A percentile compares a stretch with the other conserved stretches of the same genome.
phyloP scores from a whole-genome alignment of 2,888 invertebrate species.

The Tribolium freemani region DNA sequence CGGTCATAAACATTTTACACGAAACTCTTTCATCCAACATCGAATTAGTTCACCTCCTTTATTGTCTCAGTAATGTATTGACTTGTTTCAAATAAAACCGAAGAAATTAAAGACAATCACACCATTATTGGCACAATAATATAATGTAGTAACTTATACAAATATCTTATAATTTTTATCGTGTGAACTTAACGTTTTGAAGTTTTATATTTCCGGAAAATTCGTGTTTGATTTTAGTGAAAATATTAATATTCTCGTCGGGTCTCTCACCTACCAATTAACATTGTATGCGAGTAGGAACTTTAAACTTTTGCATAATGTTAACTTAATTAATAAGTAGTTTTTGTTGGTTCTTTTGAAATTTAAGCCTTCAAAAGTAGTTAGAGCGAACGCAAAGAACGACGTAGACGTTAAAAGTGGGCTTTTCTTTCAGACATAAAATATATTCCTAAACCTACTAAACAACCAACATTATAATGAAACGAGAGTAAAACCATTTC shows the following conservation, averaged over 20 bases:
- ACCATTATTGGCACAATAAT: too few relatives aligned
- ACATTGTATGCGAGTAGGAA: conserved; percentile 42
- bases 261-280: conserved; percentile 41
- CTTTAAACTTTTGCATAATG: conserved; percentile 43
- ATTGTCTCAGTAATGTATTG: neutral
- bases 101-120: neutral
- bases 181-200: neutral
- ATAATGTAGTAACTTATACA: neutral
- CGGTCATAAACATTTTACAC: neutral
- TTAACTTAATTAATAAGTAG: conserved; percentile 45
- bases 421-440: conserved; percentile 20
- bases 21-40: neutral
- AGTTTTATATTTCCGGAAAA: conserved; percentile 5
- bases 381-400: conserved; percentile 31
- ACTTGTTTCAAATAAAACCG: neutral
- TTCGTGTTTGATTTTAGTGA: conserved; percentile 21
- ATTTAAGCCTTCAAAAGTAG: conserved; percentile 35
- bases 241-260: conserved; percentile 40
- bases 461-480: conserved; percentile 1
- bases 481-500: conserved; percentile 1
- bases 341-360: conserved; percentile 41
- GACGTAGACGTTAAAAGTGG: conserved; percentile 8
- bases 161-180: neutral
- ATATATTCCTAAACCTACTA: conserved; percentile 25
- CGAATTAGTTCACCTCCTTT: neutral